A percentile compares a stretch with the other conserved stretches of the same genome.
These are phyloP conservation scores for Zosterops lateralis DNA, from an alignment of 2,113 vertebrate genomes.

Conservation along the genomic window DNA sequence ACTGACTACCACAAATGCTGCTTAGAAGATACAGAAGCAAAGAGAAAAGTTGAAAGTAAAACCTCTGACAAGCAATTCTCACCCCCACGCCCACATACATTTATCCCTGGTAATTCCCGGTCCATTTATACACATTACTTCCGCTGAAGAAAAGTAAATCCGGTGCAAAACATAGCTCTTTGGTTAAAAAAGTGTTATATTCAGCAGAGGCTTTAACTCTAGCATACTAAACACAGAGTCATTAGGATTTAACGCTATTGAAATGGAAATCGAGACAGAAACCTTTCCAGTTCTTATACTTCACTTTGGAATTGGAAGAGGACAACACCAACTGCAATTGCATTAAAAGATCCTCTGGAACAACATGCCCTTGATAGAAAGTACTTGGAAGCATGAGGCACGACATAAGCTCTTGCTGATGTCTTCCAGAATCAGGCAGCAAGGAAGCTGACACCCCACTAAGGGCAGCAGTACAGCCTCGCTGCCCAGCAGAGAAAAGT, in stretches of 20 bases:
- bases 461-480: not conserved
- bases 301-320: conserved; percentile 13
- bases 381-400: conserved; percentile 19
- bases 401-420: not conserved
- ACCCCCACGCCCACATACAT: not conserved
- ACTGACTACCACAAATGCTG: not conserved
- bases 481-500: not conserved
- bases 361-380: not conserved
- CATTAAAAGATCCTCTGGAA: conserved; percentile 23
- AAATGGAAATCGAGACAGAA: conserved; percentile 49
- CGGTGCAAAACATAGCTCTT: conserved; percentile 14
- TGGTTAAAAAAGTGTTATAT: conserved; percentile 8
- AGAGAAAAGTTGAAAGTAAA: conserved; percentile 31
- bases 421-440: not conserved
- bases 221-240: conserved; percentile 10
- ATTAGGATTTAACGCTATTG: not conserved
- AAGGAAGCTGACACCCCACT: not conserved
- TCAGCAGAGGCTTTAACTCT: conserved; percentile 37
- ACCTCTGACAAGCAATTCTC: not conserved
- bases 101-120: not conserved
- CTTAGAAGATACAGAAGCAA: not conserved
- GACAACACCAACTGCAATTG: not conserved
- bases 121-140: not conserved
- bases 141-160: conserved; percentile 15
- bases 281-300: conserved; percentile 25